These are phyloP conservation scores for Campoletis raptor DNA, from an alignment of 2,888 invertebrate species.

Conservation along the genomic window DNA sequence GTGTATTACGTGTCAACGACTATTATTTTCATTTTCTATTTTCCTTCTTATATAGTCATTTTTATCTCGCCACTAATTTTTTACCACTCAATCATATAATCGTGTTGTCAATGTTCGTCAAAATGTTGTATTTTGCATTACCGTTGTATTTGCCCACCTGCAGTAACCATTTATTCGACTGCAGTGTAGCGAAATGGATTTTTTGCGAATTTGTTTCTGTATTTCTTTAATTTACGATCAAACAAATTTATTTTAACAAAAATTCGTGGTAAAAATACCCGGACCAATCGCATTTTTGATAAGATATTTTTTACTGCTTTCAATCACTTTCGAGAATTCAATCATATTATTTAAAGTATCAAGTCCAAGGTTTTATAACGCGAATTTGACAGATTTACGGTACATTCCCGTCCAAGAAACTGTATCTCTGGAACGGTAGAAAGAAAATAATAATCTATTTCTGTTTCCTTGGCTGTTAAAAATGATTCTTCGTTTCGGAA, in stretches of 20 bases:
- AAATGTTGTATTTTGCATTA: not conserved
- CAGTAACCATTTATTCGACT: not conserved
- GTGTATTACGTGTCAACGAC: conserved; percentile 1
- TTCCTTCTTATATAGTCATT: not conserved
- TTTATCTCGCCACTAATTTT: not conserved
- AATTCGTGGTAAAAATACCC: not conserved
- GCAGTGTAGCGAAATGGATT: not conserved
- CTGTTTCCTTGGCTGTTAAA: not conserved
- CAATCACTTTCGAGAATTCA: not conserved
- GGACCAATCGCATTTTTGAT: not conserved
- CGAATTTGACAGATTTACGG: not conserved
- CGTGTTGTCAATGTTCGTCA: not conserved
- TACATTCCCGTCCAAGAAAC: not conserved
- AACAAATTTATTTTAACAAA: not conserved
- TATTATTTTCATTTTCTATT: not conserved
- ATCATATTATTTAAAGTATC: not conserved
- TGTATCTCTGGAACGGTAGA: not conserved
- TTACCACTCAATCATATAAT: not conserved
- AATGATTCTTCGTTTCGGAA: not conserved
- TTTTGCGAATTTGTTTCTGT: not conserved
- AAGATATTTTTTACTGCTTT: not conserved
- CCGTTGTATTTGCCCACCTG: not conserved
- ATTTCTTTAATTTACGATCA: no score
- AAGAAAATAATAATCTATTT: not conserved
- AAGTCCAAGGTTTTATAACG: not conserved